phyloP scores from a whole-genome alignment of 1,140 invertebrate genomes.

The Theocolax elegans region DNA sequence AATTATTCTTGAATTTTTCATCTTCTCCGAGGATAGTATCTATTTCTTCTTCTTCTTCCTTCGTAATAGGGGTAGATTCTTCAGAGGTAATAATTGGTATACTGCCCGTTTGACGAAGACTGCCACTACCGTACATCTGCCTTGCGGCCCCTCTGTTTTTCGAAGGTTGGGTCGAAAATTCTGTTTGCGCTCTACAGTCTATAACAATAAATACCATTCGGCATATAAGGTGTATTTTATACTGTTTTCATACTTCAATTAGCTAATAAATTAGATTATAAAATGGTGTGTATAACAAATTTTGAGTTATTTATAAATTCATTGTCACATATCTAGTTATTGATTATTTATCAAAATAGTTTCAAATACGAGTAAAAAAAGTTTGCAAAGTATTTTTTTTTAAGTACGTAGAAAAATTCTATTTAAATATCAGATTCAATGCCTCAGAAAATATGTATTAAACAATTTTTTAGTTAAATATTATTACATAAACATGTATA shows the following conservation, averaged over 20 bases:
- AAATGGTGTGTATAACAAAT: not conserved
- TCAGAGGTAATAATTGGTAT: not conserved
- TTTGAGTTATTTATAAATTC: not conserved
- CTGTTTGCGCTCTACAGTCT: conserved; percentile 34
- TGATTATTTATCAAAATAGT: too few relatives aligned
- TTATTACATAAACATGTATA: too few relatives aligned
- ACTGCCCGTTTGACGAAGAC: conserved; percentile 60
- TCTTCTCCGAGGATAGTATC: not conserved
- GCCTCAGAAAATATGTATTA: too few relatives aligned
- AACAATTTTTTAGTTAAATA: too few relatives aligned
- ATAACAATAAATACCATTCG: not conserved
- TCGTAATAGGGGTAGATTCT: not conserved
- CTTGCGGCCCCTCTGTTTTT: conserved; percentile 69
- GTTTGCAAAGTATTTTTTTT: too few relatives aligned
- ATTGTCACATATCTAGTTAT: not conserved
- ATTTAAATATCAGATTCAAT: too few relatives aligned
- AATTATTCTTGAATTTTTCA: not conserved
- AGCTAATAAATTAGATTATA: not conserved
- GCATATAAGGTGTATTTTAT: not conserved
- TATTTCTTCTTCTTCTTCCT: conserved; percentile 7
- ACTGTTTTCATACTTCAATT: not conserved
- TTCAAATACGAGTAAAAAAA: too few relatives aligned
- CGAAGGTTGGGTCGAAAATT: conserved; percentile 50
- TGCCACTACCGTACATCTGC: conserved; percentile 71
- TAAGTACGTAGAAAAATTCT: too few relatives aligned